A percentile compares a stretch with the other conserved stretches of the same genome.
Evolutionary conservation across 2,113 vertebrate species (phyloP).

Genomic region (Salminus brasiliensis): DNA sequence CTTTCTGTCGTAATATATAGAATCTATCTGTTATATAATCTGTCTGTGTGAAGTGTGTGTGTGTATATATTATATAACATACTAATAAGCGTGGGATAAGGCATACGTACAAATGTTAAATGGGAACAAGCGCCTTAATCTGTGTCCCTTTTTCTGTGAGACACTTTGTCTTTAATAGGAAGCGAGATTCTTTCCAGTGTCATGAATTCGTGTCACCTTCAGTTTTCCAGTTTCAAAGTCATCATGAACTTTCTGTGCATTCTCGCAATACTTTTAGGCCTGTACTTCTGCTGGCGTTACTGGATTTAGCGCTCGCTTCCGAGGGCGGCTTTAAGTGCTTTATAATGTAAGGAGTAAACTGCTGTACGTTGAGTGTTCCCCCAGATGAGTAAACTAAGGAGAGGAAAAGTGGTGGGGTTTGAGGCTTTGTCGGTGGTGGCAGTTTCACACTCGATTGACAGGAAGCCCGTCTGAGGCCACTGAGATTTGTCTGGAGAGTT

Average conservation of each 20-base stretch:
- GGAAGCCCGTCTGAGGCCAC: not conserved
- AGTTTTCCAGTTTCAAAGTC: not conserved
- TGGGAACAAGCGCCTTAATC: too few species aligned
- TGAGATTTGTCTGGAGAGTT: not conserved
- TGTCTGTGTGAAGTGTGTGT: too few species aligned
- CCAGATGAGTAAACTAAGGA: not conserved
- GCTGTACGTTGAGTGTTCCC: not conserved
- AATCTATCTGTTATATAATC: too few species aligned
- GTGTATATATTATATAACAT: too few species aligned
- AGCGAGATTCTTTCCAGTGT: not conserved
- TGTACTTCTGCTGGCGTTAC: not conserved
- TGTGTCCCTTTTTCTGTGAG: too few species aligned
- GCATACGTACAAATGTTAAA: too few species aligned
- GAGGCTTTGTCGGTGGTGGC: not conserved
- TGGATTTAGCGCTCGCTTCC: not conserved
- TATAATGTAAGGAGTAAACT: not conserved
- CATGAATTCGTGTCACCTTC: not conserved
- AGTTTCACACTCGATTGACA: not conserved
- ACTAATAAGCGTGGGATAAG: too few species aligned
- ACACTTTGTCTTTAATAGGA: not conserved
- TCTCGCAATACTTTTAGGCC: not conserved
- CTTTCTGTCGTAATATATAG: too few species aligned
- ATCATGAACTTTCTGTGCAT: not conserved
- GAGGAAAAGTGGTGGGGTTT: constrained; percentile 5
- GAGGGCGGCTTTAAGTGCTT: not conserved